A percentile compares a stretch with the other conserved stretches of the same genome.
These are phyloP conservation scores for Altica lythri DNA, from an alignment of 2,888 invertebrate species.

Conservation along the genomic window DNA sequence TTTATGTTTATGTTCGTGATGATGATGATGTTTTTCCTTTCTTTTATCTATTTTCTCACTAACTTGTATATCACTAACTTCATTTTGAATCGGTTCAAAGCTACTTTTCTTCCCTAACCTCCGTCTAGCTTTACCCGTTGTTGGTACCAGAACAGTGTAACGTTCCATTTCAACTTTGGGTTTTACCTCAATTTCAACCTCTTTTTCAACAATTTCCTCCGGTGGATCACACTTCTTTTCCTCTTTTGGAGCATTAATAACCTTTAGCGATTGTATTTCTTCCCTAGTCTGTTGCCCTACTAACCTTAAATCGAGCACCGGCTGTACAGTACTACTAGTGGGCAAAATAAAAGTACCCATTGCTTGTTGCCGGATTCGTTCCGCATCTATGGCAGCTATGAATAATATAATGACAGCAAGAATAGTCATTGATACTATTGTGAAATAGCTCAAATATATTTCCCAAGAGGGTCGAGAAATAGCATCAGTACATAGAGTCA, in stretches of 20 bases:
- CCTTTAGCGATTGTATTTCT: constrained; percentile 48
- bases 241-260: constrained; percentile 40
- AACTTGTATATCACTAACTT: constrained; percentile 10
- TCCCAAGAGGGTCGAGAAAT: constrained; percentile 81
- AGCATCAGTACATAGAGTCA: constrained; percentile 70
- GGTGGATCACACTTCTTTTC: too few relatives aligned
- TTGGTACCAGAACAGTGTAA: constrained; percentile 49
- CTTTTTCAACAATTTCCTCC: constrained; percentile 24
- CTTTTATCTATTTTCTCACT: constrained; percentile 32
- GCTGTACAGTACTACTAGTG: constrained; percentile 61
- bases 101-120: constrained; percentile 49
- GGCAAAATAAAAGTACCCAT: constrained; percentile 57
- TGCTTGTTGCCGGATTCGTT: constrained; percentile 66
- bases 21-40: constrained; percentile 26
- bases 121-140: constrained; percentile 52
- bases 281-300: constrained; percentile 58
- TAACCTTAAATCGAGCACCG: constrained; percentile 67
- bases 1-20: constrained; percentile 26
- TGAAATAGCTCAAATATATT: constrained; percentile 66
- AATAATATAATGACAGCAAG: constrained; percentile 67
- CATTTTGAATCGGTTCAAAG: constrained; percentile 35
- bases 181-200: constrained; percentile 32
- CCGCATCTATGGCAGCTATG: constrained; percentile 73
- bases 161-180: constrained; percentile 45
- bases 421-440: constrained; percentile 65